Evolutionary conservation across 2,888 invertebrate species (phyloP).

Genomic region (Nephrocerus scutellatus): DNA sequence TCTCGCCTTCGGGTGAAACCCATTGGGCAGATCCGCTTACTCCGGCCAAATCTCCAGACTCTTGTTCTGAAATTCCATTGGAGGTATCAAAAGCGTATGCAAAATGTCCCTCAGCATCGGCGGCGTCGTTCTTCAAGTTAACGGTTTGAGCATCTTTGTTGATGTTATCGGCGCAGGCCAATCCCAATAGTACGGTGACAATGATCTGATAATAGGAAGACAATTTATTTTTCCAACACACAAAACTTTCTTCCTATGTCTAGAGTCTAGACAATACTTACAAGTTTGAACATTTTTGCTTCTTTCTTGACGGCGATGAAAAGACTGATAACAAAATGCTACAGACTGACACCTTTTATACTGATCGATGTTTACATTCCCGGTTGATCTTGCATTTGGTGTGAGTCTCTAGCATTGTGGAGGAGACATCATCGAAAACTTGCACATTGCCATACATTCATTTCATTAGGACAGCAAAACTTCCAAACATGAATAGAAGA

Average conservation of each 20-base stretch:
- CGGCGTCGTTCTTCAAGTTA: constrained; percentile 40
- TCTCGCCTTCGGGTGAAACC: constrained; percentile 50
- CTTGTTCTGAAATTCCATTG: constrained; percentile 55
- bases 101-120: constrained; percentile 47
- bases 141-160: constrained; percentile 31
- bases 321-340: constrained; percentile 2
- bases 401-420: no score
- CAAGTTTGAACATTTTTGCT: constrained; percentile 8
- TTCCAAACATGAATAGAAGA: no score
- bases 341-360: neutral
- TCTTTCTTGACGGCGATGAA: constrained; percentile 1
- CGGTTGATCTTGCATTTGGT: no score
- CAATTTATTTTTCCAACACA: neutral
- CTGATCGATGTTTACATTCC: constrained; percentile 3
- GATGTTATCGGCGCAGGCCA: constrained; percentile 34
- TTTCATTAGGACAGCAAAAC: no score
- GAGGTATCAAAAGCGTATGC: constrained; percentile 49
- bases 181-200: constrained; percentile 32
- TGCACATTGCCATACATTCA: no score
- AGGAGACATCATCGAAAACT: neutral
- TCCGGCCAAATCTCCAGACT: constrained; percentile 50
- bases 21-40: constrained; percentile 50
- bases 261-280: no score
- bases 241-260: no score
- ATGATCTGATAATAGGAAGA: constrained; percentile 21